phyloP scores from a whole-genome alignment of 2,888 invertebrate genomes.

The Lamproptera curius region DNA sequence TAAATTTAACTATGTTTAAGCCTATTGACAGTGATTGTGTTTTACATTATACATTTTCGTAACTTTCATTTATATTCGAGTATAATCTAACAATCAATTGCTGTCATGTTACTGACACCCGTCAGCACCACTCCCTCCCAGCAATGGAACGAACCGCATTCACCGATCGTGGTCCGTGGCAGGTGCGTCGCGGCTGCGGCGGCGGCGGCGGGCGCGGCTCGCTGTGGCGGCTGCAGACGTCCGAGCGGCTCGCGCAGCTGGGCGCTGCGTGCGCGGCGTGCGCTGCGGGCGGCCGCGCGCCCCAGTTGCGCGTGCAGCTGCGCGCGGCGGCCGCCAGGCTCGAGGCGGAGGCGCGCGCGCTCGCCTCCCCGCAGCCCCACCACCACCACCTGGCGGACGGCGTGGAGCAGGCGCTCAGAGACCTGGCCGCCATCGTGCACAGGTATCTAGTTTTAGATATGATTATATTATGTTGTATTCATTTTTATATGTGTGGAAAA shows the following conservation, averaged over 20 bases:
- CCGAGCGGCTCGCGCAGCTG: conserved; percentile 82
- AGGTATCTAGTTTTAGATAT: no score
- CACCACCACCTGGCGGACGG: conserved; percentile 57
- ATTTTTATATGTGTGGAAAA: no score
- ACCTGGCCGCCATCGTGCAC: conserved; percentile 86
- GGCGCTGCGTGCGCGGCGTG: conserved; percentile 91
- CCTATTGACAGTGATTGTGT: no score
- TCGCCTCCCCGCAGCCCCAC: conserved; percentile 47
- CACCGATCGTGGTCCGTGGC: not conserved
- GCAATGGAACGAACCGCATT: no score
- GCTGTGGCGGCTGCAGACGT: conserved; percentile 65
- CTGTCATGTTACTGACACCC: no score
- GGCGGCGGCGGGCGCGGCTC: conserved; percentile 51
- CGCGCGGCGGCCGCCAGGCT: conserved; percentile 77
- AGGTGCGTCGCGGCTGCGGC: conserved; percentile 50
- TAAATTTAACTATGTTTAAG: no score
- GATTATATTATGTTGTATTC: no score
- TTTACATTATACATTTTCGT: no score
- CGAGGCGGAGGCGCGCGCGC: conserved; percentile 59
- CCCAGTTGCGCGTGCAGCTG: conserved; percentile 90
- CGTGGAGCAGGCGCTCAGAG: conserved; percentile 59
- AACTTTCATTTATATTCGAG: no score
- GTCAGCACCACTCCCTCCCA: no score
- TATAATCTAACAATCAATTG: no score
- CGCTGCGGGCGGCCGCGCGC: conserved; percentile 90